Evolutionary conservation across 1,140 invertebrate species (phyloP), one percentile per base, ranked within the genome.

Genomic region (Euwallacea fornicatus): DNA sequence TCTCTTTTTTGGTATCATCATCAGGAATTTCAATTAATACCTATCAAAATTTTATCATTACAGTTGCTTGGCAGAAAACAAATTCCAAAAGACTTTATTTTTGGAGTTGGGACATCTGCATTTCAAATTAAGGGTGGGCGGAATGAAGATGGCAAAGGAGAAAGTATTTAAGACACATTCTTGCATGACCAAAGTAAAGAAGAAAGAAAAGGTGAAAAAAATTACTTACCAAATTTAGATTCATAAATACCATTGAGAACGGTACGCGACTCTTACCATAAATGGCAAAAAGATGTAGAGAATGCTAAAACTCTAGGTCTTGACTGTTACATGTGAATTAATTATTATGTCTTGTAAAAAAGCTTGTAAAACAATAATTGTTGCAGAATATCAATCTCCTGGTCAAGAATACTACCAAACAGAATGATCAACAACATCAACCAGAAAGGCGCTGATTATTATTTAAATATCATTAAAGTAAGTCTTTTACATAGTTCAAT

Each of bases 341-440:
- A 60, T 41, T 60, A 60, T n/a, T n/a, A n/a, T n/a, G n/a, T 15
- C 9, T 33, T 41, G 3, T 11, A 41, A 60, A 11, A 2, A 2
- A n/a, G n/a, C n/a, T n/a, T n/a, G n/a, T n/a, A n/a, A n/a, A 9
- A 10, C 8, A 60, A 42, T 60, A 42, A n/a, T n/a, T n/a, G n/a
- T n/a, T 60, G n/a, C n/a, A n/a, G 70, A 15, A 84, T 91, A 76
- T 90, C 89, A 0, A 81, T 90, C 66, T 85, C 86, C 9, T 90
- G 88, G 88, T 68, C 85, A 2, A 76, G 86, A 58, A 74, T 79
- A 42, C 70, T 79, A 11, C 77, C 77, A n/a, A 69, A 66, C 15
- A 77, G 78, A 8, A 60, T 42, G 7, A 75, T 80, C 1, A 82
- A 85, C 71, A 72, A 82, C 8, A 75, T 89, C 0, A 90, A 89